phyloP scores from a whole-genome alignment of 2,797 vertebrate species.

The Podargus strigoides region DNA sequence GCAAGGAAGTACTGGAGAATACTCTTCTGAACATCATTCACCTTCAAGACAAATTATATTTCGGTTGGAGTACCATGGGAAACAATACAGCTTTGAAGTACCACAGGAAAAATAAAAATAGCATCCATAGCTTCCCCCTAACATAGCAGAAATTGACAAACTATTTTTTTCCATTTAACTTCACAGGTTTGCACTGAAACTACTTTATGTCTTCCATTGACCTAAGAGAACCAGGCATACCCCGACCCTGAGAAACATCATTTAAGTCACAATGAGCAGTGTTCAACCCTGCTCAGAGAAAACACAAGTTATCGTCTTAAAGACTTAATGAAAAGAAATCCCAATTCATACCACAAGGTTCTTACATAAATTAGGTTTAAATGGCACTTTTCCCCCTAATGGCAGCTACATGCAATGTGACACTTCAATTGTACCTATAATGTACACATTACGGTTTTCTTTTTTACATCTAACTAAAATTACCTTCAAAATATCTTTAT shows the following conservation, averaged over 20 bases:
- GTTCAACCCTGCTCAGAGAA: neutral
- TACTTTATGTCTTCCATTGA: neutral
- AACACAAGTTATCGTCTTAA: neutral
- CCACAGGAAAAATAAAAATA: neutral
- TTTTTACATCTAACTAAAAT: neutral
- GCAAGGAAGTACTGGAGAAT: neutral
- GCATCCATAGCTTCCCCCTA: neutral
- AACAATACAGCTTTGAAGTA: neutral
- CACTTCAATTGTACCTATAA: neutral
- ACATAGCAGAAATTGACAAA: neutral
- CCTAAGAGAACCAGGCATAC: neutral
- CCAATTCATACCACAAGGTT: neutral
- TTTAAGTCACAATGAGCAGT: neutral
- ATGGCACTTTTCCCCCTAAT: neutral
- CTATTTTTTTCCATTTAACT: neutral
- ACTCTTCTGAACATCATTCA: neutral
- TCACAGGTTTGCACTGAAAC: neutral
- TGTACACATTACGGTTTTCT: accelerated
- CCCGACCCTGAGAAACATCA: neutral
- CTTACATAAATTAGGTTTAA: neutral
- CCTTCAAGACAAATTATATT: neutral
- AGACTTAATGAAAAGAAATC: neutral
- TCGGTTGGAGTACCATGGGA: neutral
- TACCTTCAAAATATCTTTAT: neutral
- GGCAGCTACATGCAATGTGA: neutral